These are phyloP conservation scores for Molothrus aeneus DNA, from an alignment of 2,797 vertebrate species.

Conservation along the genomic window DNA sequence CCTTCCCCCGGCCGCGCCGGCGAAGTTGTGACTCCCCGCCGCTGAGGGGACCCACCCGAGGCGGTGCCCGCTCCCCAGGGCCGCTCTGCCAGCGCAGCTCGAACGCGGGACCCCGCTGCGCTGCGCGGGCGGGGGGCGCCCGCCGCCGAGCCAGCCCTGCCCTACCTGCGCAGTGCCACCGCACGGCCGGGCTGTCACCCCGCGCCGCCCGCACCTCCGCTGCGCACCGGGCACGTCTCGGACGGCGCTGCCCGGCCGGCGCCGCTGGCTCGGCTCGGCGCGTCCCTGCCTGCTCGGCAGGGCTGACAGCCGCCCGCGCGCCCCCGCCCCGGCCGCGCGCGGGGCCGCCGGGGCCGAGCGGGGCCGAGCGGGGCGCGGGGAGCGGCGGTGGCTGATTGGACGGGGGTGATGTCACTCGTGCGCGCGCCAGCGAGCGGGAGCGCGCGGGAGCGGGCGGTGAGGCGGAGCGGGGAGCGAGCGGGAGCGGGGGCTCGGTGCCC, in stretches of 20 bases:
- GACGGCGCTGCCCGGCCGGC: not conserved
- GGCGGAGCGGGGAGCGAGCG: not conserved
- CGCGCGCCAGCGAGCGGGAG: not conserved
- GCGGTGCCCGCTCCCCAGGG: not conserved
- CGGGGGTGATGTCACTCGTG: conserved; percentile 66
- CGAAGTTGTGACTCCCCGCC: not conserved
- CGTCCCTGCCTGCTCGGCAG: not conserved
- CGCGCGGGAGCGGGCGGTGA: not conserved
- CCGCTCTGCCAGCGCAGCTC: not conserved
- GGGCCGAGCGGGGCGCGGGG: not conserved
- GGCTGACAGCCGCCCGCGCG: not conserved
- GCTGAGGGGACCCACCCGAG: not conserved
- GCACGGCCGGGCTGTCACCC: not conserved
- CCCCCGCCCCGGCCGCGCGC: too few species aligned
- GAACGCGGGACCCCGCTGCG: not conserved
- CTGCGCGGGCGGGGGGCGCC: too few species aligned
- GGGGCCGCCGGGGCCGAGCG: not conserved
- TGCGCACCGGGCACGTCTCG: not conserved
- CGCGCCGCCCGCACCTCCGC: not conserved
- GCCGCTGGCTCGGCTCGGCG: not conserved
- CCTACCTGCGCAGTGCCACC: conserved; percentile 31
- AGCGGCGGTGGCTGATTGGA: conserved; percentile 50
- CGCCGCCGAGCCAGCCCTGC: not conserved
- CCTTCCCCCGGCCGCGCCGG: not conserved
- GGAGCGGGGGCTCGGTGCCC: fast-evolving